Evolutionary conservation across 2,113 vertebrate genomes (phyloP), one percentile per base, ranked within the genome.

Genomic region (Alosa alosa): DNA sequence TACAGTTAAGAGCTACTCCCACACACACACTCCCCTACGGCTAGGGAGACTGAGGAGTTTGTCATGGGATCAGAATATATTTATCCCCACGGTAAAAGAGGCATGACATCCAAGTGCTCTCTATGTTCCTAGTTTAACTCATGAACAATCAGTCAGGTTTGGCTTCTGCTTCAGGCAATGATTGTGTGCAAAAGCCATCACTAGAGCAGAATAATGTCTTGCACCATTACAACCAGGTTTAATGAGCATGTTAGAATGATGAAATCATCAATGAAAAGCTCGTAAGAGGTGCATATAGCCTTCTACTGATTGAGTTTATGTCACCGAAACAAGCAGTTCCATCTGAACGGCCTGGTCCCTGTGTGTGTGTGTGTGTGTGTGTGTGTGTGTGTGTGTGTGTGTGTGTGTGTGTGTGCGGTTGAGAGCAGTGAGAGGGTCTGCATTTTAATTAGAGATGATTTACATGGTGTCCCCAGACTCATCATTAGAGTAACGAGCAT

Each of bases 401-500:
- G 81, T 46, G n/a, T 39, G 50, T 81, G 52, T 57, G 1, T 2
- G 52, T 25, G 31, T 31, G 31, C 1, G 31, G 31, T 0, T 31
- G 31, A 31, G 31, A 31, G 31, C 31, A 31, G 31, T 31, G 31
- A 31, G 31, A 31, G 31, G 31, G 31, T 31, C 31, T 31, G 31
- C 31, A 1, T 31, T 85, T 86, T 50, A 89, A 83, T 86, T 85
- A 86, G 68, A 75, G 82, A 84, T 87, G 86, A 87, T 82, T 82
- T 84, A 84, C 52, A 82, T 25, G 44, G 55, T 87, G 72, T 89
- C 46, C 78, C 87, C 22, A 82, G 78, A 52, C 82, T 87, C 86
- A 84, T 89, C 86, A 89, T 87, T 87, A 87, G 68, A 89, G 57
- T 87, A 89, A 87, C 83, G 82, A 89, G 84, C 9, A 45, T 83